Percentiles rank a stretch among this genome's conserved stretches.
phyloP scores from a whole-genome alignment of 2,888 invertebrate genomes.

The Vannuccia rotundouncinata region DNA sequence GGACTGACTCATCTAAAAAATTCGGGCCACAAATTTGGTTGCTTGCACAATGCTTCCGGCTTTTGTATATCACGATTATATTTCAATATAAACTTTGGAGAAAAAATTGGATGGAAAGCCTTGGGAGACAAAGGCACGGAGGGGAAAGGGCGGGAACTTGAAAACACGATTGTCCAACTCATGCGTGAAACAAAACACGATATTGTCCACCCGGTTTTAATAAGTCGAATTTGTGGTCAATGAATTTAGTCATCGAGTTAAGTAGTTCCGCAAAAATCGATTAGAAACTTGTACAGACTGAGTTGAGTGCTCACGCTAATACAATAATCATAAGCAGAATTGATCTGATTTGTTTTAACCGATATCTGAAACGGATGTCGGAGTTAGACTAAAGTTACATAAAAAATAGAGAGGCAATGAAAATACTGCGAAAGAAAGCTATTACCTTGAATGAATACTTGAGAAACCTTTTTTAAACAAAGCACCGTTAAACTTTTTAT shows the following conservation, averaged over 20 bases:
- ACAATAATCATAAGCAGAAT: not conserved
- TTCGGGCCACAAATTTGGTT: not conserved
- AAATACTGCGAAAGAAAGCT: not conserved
- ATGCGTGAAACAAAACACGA: not conserved
- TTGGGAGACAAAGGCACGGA: not conserved
- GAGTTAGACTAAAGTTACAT: too few species aligned
- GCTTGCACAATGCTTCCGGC: not conserved
- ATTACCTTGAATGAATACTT: too few species aligned
- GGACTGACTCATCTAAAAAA: not conserved
- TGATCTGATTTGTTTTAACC: not conserved
- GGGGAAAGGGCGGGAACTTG: not conserved
- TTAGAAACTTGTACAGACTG: not conserved
- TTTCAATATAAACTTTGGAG: not conserved
- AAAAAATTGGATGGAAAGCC: not conserved
- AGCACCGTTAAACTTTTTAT: too few species aligned
- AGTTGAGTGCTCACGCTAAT: not conserved
- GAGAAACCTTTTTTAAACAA: too few species aligned
- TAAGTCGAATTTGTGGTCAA: not conserved
- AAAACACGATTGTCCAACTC: not conserved
- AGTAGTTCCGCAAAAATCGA: not conserved
- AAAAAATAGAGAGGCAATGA: too few species aligned
- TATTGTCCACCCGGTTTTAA: not conserved
- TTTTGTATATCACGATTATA: not conserved
- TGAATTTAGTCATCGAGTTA: not conserved
- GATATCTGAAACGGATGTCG: not conserved